These are phyloP conservation scores for Calidris pygmaea DNA, from an alignment of 2,113 vertebrate genomes.

Conservation along the genomic window DNA sequence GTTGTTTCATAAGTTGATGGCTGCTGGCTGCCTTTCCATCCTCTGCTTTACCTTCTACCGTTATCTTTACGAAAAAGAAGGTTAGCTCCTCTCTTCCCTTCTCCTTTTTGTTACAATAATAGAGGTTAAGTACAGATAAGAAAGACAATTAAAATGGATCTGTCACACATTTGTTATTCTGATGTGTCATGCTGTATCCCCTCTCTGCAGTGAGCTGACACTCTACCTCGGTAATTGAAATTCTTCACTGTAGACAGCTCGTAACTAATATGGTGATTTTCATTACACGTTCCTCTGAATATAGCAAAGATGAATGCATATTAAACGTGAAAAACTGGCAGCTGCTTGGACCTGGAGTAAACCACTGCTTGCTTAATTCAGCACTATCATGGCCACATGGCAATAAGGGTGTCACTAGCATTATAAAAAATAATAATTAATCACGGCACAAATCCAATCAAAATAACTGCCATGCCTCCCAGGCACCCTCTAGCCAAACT, in stretches of 20 bases:
- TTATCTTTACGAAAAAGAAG: background rate
- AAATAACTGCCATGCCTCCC: background rate
- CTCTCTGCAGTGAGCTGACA: constrained; percentile 45
- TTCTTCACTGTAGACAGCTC: constrained; percentile 64
- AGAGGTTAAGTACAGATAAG: constrained; percentile 61
- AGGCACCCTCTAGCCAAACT: background rate
- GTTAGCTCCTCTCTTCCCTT: background rate
- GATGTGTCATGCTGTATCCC: constrained; percentile 14
- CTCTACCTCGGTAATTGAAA: constrained; percentile 57
- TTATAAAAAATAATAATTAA: background rate
- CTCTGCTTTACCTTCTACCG: background rate
- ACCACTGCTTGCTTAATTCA: background rate
- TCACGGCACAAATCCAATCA: background rate
- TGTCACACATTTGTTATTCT: constrained; percentile 41
- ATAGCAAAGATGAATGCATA: constrained; percentile 42
- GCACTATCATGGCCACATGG: background rate
- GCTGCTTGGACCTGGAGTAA: background rate
- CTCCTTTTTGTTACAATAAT: constrained; percentile 25
- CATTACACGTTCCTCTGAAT: constrained; percentile 51
- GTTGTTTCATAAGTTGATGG: background rate
- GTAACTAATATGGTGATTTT: constrained; percentile 69
- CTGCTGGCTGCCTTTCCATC: background rate
- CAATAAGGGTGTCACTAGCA: background rate
- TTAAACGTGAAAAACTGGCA: constrained; percentile 52
- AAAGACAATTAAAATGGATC: constrained; percentile 68